Evolutionary conservation across 2,888 invertebrate genomes (phyloP).

Genomic region (Acronicta psi): DNA sequence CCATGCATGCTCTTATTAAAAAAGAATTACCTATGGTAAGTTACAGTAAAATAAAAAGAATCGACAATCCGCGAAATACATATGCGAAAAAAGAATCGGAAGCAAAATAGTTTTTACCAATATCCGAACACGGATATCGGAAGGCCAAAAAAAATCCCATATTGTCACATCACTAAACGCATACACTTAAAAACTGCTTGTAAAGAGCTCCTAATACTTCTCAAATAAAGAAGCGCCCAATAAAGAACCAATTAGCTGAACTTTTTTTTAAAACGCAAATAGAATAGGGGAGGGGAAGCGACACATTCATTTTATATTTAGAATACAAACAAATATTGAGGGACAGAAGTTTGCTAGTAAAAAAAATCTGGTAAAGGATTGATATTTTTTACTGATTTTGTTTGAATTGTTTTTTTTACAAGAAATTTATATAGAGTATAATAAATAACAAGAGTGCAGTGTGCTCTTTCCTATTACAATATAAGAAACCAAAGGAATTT

Average conservation of each 20-base stretch:
- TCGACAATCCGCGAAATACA: no score
- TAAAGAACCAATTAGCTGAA: conserved; percentile 69
- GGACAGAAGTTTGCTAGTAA: not conserved
- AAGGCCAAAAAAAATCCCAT: conserved; percentile 8
- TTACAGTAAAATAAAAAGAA: no score
- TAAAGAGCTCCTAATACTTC: conserved; percentile 70
- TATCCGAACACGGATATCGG: conserved; percentile 10
- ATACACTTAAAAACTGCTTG: conserved; percentile 63
- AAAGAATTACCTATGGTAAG: no score
- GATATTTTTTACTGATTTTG: no score
- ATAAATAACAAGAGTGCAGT: no score
- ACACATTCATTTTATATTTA: conserved; percentile 17
- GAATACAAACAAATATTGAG: conserved; percentile 2
- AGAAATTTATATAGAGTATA: no score
- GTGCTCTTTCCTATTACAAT: no score
- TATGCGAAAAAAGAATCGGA: not conserved
- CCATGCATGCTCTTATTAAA: no score
- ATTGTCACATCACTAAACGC: conserved; percentile 39
- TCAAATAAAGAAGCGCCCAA: conserved; percentile 65
- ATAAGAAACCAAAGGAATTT: no score
- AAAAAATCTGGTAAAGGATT: no score
- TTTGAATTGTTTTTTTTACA: no score
- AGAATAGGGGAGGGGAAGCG: conserved; percentile 47
- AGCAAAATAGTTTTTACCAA: not conserved
- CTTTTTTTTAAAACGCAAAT: conserved; percentile 60